phyloP scores from a whole-genome alignment of 2,113 vertebrate genomes.

The Cyprinodon tularosa region DNA sequence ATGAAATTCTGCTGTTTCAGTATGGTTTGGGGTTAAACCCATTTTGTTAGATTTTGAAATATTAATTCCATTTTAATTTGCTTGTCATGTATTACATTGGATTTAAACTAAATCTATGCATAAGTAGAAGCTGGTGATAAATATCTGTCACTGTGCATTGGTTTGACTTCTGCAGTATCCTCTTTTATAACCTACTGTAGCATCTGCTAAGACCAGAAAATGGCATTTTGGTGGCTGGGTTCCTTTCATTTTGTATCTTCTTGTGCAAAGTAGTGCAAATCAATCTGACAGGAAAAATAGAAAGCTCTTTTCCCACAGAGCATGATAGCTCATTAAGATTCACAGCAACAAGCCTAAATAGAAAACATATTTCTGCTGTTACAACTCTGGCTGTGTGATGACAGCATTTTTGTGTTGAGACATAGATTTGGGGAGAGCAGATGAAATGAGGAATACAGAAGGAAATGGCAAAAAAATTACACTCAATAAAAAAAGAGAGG shows the following conservation, averaged over 20 bases:
- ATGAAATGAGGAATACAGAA: conserved; percentile 44
- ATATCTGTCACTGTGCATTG: conserved; percentile 49
- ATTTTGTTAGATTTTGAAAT: conserved; percentile 45
- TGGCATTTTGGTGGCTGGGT: conserved; percentile 58
- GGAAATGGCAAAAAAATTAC: conserved; percentile 30
- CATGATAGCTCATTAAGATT: conserved; percentile 75
- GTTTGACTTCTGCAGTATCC: conserved; percentile 63
- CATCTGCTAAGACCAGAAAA: conserved; percentile 66
- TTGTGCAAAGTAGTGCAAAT: conserved; percentile 62
- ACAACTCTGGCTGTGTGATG: conserved; percentile 64
- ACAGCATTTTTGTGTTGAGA: conserved; percentile 65
- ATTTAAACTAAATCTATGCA: conserved; percentile 61
- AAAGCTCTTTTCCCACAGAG: conserved; percentile 59
- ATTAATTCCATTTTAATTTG: conserved; percentile 46
- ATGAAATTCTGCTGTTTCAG: conserved; percentile 8
- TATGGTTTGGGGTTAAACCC: conserved; percentile 2
- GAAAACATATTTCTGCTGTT: conserved; percentile 77
- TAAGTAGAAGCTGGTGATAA: conserved; percentile 57
- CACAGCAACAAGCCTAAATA: conserved; percentile 72
- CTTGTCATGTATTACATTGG: conserved; percentile 61
- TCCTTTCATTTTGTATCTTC: conserved; percentile 66
- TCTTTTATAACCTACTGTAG: conserved; percentile 56
- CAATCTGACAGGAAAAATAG: conserved; percentile 63
- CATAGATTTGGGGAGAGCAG: conserved; percentile 51
- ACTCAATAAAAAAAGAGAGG: conserved; percentile 28